Evolutionary conservation across 2,113 vertebrate species (phyloP).

Genomic region (Elachura formosa): DNA sequence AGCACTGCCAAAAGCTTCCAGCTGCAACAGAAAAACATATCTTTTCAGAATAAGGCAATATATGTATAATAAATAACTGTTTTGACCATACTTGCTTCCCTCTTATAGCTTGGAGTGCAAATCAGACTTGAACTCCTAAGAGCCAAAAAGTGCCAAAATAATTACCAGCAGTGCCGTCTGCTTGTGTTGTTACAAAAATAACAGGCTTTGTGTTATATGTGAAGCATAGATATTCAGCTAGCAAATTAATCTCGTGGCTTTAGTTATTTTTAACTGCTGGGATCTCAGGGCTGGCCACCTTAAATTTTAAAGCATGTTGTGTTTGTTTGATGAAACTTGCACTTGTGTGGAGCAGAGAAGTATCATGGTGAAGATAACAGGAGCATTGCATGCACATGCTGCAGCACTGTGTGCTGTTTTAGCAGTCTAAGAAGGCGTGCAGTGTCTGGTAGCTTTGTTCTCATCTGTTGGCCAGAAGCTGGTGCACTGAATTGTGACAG

Average conservation of each 20-base stretch:
- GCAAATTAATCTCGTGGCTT: background rate
- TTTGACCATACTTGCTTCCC: background rate
- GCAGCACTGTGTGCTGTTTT: background rate
- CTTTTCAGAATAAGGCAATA: background rate
- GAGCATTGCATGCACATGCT: background rate
- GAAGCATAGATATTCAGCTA: background rate
- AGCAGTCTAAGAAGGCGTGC: background rate
- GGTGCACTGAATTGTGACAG: background rate
- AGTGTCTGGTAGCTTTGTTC: background rate
- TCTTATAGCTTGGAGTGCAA: background rate
- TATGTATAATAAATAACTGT: background rate
- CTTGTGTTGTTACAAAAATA: background rate
- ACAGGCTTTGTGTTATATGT: background rate
- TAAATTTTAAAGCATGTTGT: background rate
- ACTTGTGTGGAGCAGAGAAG: background rate
- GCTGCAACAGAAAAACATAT: background rate
- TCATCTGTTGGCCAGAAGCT: background rate
- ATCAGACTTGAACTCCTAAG: background rate
- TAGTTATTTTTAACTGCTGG: background rate
- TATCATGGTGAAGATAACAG: background rate
- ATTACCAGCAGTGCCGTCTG: background rate
- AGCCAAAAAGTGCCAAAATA: background rate
- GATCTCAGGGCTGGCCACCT: background rate
- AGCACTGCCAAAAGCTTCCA: background rate
- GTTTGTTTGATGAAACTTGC: background rate